Evolutionary conservation across 1,140 invertebrate species (phyloP), one percentile per base, ranked within the genome.

Genomic region (Leptinotarsa undecemlineata): DNA sequence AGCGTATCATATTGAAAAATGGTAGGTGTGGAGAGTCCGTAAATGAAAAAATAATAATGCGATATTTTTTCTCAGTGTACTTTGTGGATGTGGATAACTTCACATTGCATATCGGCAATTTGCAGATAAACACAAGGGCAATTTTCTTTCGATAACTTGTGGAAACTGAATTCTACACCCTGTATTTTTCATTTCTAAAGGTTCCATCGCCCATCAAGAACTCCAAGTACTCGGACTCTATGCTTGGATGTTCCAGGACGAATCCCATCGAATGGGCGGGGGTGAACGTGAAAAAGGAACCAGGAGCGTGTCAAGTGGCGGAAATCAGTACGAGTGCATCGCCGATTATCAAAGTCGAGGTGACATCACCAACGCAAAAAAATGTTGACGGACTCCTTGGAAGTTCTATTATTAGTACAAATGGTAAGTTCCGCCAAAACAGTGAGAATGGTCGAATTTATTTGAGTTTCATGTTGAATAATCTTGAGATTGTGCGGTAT

Each of bases 271-370:
- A 88, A 17, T 89, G 89, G 88, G 81, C 73, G 64, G 77, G 79
- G 20, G 79, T 87, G 47, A 85, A 86, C 76, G 88, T 91, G 11
- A 91, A 90, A 81, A 87, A 89, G 60, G 90, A 90, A 81, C 89
- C 90, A 15, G 80, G 87, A 64, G 87, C 87, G 19, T 91, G 89
- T 80, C 90, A 90, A 84, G 89, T 91, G 68, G 89, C 89, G 69
- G 90, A 90, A 81, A 88, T 91, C n/a, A 89, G 88, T 15, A 90
- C 89, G 33, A 90, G 89, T 71, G 87, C 88, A 76, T 86, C 88
- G 73, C 86, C 88, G 73, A 78, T 86, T 51, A 84, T 88, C 26
- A 88, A 88, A 81, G 81, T 87, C 11, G 87, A 88, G 82, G 82
- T 87, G 4, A 84, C 86, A 4, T 87, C 87, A 33, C 87, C 87